Base-by-base conservation (phyloP, 2,888 invertebrate genomes). In the Merodon equestris region DNA sequence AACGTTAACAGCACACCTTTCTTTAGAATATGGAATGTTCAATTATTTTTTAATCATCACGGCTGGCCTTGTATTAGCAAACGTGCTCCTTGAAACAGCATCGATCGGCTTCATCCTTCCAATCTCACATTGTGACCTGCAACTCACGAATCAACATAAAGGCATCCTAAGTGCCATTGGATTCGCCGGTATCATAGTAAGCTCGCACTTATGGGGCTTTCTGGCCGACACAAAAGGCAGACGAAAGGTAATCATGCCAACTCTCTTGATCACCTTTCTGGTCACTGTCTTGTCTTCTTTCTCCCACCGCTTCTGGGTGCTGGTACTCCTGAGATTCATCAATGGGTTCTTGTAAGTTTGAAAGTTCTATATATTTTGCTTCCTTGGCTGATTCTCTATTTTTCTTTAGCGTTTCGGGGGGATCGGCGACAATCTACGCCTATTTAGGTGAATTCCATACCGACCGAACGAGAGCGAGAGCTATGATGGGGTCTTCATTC, bases 191-290 rank as follows among this genome's bases (percentile, higher is more conserved):
- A 90, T 91, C 81, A 89, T 91, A 44, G 82, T 89, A 10, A 90
- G 91, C 61, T 91, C 91, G 0, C 90, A 91, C 84, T 83, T 91
- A 44, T 91, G 91, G 91, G 92, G 92, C 7, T 90, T 90, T 82
- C 82, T 91, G 44, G 91, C 91, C 0, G 91, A 91, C 82, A 90
- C 90, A 1, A 88, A 86, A 70, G 92, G 92, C 5, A 84, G 91
- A 36, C 87, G 89, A 81, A 88, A 86, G 36, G 87, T 89, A 1
- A 87, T 91, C 19, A 84, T 90, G 17, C 86, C 90, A 12, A 89
- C 91, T 40, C 84, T 91, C 47, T 71, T 90, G 10, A 82, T 88
- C 4, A 90, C 90, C 73, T 89, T 90, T 45, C 50, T 90, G 1
- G 86, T 89, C 7, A 90, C 90, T 18, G 79, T 91, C 27, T 82